Conservation (phyloP, 2,888 invertebrate species). For the Caenorhabditis drosophilae region DNA sequence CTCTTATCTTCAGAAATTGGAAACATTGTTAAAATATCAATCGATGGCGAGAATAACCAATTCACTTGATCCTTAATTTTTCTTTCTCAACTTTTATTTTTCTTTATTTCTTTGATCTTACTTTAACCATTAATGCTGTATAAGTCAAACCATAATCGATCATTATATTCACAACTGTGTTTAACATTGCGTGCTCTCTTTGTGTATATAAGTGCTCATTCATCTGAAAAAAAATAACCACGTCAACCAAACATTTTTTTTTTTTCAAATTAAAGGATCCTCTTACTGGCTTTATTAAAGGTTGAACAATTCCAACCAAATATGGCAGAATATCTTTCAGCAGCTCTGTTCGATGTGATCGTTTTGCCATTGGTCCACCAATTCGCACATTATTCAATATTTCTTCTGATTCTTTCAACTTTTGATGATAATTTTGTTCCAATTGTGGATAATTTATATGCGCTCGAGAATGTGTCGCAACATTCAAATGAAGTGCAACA, state of each 20-base stretch:
- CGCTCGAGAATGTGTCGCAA: slow-evolving; percentile 50
- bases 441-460: slow-evolving; percentile 36
- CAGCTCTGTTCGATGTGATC: slow-evolving; percentile 16
- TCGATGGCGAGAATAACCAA: slow-evolving; percentile 80
- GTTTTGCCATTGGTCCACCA: slow-evolving; percentile 6
- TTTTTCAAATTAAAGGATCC: no score
- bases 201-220: slow-evolving; percentile 47
- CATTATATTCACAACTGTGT: slow-evolving; percentile 26
- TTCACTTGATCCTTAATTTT: slow-evolving; percentile 43
- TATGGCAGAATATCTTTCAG: slow-evolving; percentile 40
- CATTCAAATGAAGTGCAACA: slow-evolving; percentile 43
- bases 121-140: slow-evolving; percentile 30
- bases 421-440: slow-evolving; percentile 37
- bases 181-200: slow-evolving; percentile 25
- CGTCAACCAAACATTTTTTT: neutral
- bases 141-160: slow-evolving; percentile 37
- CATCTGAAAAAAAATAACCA: slow-evolving; percentile 36
- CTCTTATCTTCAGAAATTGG: slow-evolving; percentile 48
- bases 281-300: slow-evolving; percentile 48
- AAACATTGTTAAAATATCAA: slow-evolving; percentile 77
- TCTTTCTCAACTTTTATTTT: no score
- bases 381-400: slow-evolving; percentile 23
- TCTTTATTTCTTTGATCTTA: no score
- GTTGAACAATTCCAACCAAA: slow-evolving; percentile 43
- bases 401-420: slow-evolving; percentile 30